Evolutionary conservation across 1,140 invertebrate genomes (phyloP), one percentile per base, ranked within the genome.

Genomic region (Thalassaphorura encarpata): DNA sequence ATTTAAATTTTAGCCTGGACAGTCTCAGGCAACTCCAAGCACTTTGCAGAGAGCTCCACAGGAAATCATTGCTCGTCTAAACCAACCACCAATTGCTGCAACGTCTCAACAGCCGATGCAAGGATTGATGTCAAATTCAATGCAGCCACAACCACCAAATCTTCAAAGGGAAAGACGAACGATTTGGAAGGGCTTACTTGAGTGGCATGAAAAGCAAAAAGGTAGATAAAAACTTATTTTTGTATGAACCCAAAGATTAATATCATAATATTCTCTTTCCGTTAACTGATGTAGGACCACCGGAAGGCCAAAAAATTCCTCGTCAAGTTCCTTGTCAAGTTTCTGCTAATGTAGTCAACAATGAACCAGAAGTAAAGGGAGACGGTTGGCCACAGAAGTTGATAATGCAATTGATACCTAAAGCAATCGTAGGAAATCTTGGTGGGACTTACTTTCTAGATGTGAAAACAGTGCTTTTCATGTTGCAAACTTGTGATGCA

Each of bases 341-440:
- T 2, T 83, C 81, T 1, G 78, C 80, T 4, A 82, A 82, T 66
- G 77, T 79, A 0, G 85, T 84, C 62, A 85, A 88, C 66, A 85
- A 87, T 16, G 86, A 91, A 68, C 81, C 84, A 1, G 89, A 93
- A 71, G 76, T 93, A 78, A 91, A 89, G 76, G 87, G 88, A 2
- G 86, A 89, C 63, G 85, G 85, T 15, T 97, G 92, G 92, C 91
- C 92, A 2, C 78, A 78, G 51, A 93, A 92, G 70, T 70, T 97
- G 13, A 80, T 90, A 40, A 92, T 96, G 85, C 90, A 95, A 69
- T 69, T 95, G 48, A 88, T 97, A 81, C 91, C 91, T 0, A 91
- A 91, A 69, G 81, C 85, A 63, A 72, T 96, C 42, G 86, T 94
- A 63, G 86, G 85, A 54, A 90, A 80, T 69, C 87, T 91, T 64